A percentile compares a stretch with the other conserved stretches of the same genome.
Evolutionary conservation across 2,888 invertebrate genomes (phyloP).

Genomic region (Apodemia mormo): DNA sequence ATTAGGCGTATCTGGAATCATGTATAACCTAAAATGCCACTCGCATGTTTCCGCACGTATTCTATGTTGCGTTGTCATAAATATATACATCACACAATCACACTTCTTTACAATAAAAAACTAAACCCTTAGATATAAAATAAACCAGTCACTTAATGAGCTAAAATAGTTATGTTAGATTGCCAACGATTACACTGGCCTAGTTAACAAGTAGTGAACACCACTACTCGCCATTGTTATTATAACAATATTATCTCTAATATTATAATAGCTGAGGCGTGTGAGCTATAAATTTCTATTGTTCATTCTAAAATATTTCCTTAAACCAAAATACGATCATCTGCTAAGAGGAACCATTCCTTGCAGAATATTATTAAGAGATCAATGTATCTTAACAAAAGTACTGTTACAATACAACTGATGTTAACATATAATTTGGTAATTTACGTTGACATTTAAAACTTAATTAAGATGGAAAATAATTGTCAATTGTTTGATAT

Average conservation of each 20-base stretch:
- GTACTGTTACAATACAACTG: conserved; percentile 35
- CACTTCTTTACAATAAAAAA: conserved; percentile 78
- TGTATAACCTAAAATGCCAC: conserved; percentile 12
- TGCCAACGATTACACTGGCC: conserved; percentile 79
- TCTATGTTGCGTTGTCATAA: conserved; percentile 45
- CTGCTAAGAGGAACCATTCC: conserved; percentile 49
- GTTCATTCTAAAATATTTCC: conserved; percentile 66
- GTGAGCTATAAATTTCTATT: conserved; percentile 60
- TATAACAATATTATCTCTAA: conserved; percentile 58
- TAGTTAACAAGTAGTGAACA: conserved; percentile 47
- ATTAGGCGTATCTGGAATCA: conserved; percentile 17
- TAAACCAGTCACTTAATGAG: conserved; percentile 79
- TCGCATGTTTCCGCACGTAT: conserved; percentile 20
- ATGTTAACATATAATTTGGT: conserved; percentile 34
- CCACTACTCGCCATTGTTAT: conserved; percentile 40
- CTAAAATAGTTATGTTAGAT: conserved; percentile 71
- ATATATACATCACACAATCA: conserved; percentile 78
- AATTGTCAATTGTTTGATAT: conserved; percentile 12
- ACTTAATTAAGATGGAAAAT: not conserved
- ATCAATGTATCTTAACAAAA: conserved; percentile 70
- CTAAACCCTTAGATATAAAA: conserved; percentile 71
- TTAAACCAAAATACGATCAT: conserved; percentile 60
- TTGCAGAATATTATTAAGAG: conserved; percentile 61
- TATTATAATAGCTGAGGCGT: conserved; percentile 60
- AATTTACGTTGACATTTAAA: conserved; percentile 20